Evolutionary conservation across 2,888 invertebrate species (phyloP), one percentile per base, ranked within the genome.

Genomic region (Crepidodera aurea): DNA sequence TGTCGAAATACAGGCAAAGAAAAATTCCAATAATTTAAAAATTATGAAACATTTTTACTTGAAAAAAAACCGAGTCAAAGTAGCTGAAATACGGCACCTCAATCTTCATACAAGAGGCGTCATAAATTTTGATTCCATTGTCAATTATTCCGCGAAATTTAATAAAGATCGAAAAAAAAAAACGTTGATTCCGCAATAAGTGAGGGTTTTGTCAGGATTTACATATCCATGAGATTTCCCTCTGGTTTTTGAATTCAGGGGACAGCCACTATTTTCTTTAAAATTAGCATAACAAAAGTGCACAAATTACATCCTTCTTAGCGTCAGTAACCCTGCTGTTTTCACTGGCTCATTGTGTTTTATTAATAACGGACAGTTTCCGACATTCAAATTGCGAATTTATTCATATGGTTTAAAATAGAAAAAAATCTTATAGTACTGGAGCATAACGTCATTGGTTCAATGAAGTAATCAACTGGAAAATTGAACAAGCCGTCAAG

Each of bases 271-370:
- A 55, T 44, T 60, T 46, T 60, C 60, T 29, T 40, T 34, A 12
- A 48, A 12, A 60, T 60, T 60, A 48, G 27, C 60, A 60, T 60
- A 50, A 60, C 48, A 60, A 60, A 60, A 60, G 60, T 54, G 53
- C 40, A 48, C 54, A 60, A 60, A 60, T 60, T 54, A 54, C 60
- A 54, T 60, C 48, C 46, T 60, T 60, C 32, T 55, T 55, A 44
- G 34, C 29, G 34, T 44, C 44, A 44, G 46, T 34, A 55, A 44
- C 55, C 42, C 55, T 34, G 19, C 46, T 44, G 46, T 46, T 55
- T 54, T 55, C 34, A 15, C 19, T 46, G 29, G 34, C 7, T 18
- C 55, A 55, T 55, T 55, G 44, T 22, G 5, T 55, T 55, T 55
- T 44, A 55, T 55, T 44, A 44, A 55, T 44, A 46, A 42, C 54